Evolutionary conservation across 2,797 vertebrate genomes (phyloP).

Genomic region (Macropodus opercularis): DNA sequence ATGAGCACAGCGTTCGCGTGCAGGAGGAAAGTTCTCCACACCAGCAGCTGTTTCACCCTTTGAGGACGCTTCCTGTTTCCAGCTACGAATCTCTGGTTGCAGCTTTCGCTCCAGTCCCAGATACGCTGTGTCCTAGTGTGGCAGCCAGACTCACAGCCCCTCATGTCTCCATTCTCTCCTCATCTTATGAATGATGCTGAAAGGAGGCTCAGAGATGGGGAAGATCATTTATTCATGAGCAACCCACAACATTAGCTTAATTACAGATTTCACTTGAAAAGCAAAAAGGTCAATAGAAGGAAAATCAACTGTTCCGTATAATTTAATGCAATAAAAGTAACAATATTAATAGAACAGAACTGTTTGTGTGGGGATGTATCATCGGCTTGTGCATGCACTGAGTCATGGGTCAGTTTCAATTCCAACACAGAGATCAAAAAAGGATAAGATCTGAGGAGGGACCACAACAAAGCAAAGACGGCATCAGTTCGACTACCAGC

Average conservation of each 20-base stretch:
- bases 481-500: neutral
- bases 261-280: no score
- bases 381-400: conserved; percentile 8
- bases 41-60: no score
- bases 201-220: conserved; percentile 6
- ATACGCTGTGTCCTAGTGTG: conserved; percentile 29
- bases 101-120: conserved; percentile 35
- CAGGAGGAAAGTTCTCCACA: no score
- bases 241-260: no score
- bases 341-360: no score
- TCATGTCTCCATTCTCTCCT: conserved; percentile 12
- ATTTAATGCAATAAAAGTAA: no score
- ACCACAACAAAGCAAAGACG: neutral
- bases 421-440: conserved; percentile 25
- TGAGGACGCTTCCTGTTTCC: no score
- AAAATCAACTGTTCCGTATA: no score
- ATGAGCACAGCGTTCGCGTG: no score
- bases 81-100: no score
- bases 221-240: conserved; percentile 18
- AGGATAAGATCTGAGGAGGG: neutral
- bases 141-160: neutral
- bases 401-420: conserved; percentile 39
- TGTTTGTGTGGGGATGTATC: conserved; percentile 3
- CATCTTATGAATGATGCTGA: conserved; percentile 17
- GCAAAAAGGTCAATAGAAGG: no score